These are phyloP conservation scores for Butastur rufipennis DNA, from an alignment of 2,113 vertebrate species.

Conservation along the genomic window DNA sequence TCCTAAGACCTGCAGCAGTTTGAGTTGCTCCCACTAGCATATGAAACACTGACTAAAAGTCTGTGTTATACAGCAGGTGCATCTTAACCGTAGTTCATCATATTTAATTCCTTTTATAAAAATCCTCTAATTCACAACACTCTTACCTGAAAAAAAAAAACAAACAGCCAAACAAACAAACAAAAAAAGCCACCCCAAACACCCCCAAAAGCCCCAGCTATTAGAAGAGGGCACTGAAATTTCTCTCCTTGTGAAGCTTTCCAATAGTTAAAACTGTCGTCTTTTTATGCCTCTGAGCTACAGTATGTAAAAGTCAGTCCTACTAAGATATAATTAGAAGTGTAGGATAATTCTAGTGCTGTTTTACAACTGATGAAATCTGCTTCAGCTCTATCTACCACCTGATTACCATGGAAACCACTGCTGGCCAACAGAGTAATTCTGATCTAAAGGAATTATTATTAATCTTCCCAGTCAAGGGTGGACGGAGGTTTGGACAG, in stretches of 20 bases:
- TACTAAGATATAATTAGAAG: conserved; percentile 74
- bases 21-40: neutral
- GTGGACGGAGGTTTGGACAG: conserved; percentile 62
- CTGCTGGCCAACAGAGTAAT: conserved; percentile 67
- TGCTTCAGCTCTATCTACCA: conserved; percentile 67
- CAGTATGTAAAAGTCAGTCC: conserved; percentile 28
- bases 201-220: neutral
- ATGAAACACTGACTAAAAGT: neutral
- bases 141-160: neutral
- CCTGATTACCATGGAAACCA: conserved; percentile 78
- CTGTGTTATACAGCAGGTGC: neutral
- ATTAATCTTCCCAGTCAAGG: conserved; percentile 72
- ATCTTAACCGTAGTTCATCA: neutral
- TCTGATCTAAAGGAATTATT: conserved; percentile 78
- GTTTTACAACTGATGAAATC: conserved; percentile 74
- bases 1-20: neutral
- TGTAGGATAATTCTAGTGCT: conserved; percentile 73
- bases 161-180: neutral
- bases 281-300: conserved; percentile 61
- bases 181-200: neutral
- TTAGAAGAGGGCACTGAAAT: neutral
- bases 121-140: neutral
- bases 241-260: conserved; percentile 31
- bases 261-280: conserved; percentile 18
- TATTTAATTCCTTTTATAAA: neutral